Percentiles rank a stretch among this genome's conserved stretches.
Conservation (phyloP, 2,888 invertebrate species). For the Amiota communis region DNA sequence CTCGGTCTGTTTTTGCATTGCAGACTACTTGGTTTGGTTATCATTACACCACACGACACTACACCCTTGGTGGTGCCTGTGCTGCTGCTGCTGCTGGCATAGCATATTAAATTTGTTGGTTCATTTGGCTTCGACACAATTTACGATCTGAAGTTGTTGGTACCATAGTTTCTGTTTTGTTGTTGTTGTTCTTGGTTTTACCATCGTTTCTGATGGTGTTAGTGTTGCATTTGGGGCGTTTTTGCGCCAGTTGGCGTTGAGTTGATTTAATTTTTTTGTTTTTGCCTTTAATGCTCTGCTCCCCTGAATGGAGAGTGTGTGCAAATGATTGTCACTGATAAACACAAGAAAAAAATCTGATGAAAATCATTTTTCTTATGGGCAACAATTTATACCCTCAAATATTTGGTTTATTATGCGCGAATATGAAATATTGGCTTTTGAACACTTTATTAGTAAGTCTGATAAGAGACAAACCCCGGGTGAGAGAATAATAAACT, state of each 20-base stretch:
- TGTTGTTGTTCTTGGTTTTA: not conserved
- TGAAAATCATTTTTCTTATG: slow-evolving; percentile 24
- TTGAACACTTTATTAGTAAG: not conserved
- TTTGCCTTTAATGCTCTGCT: not conserved
- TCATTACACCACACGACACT: too few relatives aligned
- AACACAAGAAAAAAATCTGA: slow-evolving; percentile 16
- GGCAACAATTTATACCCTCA: not conserved
- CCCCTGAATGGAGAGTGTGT: not conserved
- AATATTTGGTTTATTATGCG: slow-evolving; percentile 15
- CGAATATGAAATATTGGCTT: not conserved
- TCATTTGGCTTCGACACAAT: slow-evolving; percentile 20
- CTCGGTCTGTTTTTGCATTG: slow-evolving; percentile 30
- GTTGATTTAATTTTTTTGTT: slow-evolving; percentile 10
- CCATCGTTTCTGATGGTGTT: not conserved
- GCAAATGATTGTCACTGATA: slow-evolving; percentile 5
- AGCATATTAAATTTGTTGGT: slow-evolving; percentile 22
- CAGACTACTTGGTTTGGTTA: not conserved
- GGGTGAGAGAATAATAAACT: too few relatives aligned
- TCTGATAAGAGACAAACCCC: not conserved
- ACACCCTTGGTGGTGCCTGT: not conserved
- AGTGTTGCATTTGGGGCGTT: not conserved
- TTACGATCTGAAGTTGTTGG: slow-evolving; percentile 12
- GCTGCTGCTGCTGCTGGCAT: not conserved
- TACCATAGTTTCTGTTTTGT: not conserved
- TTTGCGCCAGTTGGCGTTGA: slow-evolving; percentile 5